Base-by-base conservation (phyloP, 2,888 invertebrate species). In the Fragum sueziense region DNA sequence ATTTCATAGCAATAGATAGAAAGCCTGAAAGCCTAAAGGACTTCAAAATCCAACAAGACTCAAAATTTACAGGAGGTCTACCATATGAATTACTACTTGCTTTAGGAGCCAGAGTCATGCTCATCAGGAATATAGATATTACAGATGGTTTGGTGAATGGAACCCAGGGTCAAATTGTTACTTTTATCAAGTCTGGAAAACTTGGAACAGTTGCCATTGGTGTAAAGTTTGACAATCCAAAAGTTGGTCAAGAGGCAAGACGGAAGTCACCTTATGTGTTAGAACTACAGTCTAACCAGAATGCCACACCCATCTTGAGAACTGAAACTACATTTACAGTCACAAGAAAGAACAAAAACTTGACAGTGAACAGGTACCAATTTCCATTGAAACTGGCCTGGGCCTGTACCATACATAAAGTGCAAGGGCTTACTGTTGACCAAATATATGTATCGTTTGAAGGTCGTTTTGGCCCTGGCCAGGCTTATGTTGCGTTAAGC, bases 401-500 rank as follows among this genome's bases (percentile, higher is more conserved):
- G 51, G 82, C 80, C 4, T 80, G 74, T 41, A 84, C 82, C 22
- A 79, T 82, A 37, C 84, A 85, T 47, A 85, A 86, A 70, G 82
- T 80, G 3, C 84, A 85, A 54, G 86, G 84, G 4, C 54, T 70
- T 27, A 70, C 82, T 34, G 57, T 80, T 2, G 70, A 84, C 51
- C 67, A 77, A 54, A 59, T 82, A 34, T 79, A 78, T 22, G 79
- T 86, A 11, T 82, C 82, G 2, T 78, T 84, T 75, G 37, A 84
- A 29, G 51, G 68, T 2, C 54, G 7, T 22, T 84, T 86, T 41
- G 27, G 41, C 33, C 54, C 27, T 67, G 84, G 82, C 3, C 84
- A 86, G 29, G 82, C 81, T 27, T 83, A 85, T 76, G 84, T 86
- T 61, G 80, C 82, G 6, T 51, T 85, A 17, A 82, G 83, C 76